Evolutionary conservation across 2,888 invertebrate genomes (phyloP).

Genomic region (Chorisops tibialis): DNA sequence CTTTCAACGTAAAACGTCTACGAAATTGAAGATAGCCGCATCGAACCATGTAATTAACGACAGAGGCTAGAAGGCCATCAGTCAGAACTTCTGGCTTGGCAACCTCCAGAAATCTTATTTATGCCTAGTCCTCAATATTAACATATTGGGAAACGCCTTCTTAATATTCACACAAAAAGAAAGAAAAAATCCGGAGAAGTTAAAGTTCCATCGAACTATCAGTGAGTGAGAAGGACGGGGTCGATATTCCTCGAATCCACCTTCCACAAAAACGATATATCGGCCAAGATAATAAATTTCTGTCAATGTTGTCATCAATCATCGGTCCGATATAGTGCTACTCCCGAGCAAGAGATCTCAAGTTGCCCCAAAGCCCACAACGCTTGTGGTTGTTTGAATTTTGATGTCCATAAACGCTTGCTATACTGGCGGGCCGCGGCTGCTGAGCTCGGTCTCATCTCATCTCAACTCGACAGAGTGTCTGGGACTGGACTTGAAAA

Average conservation of each 20-base stretch:
- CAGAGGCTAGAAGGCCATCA: not conserved
- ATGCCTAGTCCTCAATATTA: conserved; percentile 16
- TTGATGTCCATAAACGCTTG: not conserved
- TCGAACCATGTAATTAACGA: conserved; percentile 27
- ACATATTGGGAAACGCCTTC: conserved; percentile 29
- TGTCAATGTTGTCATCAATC: conserved; percentile 36
- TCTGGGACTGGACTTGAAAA: conserved; percentile 15
- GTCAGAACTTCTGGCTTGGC: conserved; percentile 1
- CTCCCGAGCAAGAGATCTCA: conserved; percentile 11
- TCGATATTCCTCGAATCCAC: conserved; percentile 15
- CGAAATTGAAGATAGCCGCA: no score
- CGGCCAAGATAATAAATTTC: conserved; percentile 33
- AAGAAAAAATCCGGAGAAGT: no score
- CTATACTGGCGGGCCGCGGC: not conserved
- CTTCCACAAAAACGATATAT: conserved; percentile 1
- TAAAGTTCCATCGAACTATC: no score
- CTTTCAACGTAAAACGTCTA: no score
- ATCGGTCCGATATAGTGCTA: conserved; percentile 16
- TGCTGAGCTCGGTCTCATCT: not conserved
- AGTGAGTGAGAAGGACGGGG: no score
- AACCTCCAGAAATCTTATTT: conserved; percentile 6
- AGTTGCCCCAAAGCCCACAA: conserved; percentile 1
- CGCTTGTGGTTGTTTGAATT: conserved; percentile 9
- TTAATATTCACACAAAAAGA: conserved; percentile 29
- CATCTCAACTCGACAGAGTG: not conserved